Evolutionary conservation across 2,113 vertebrate species (phyloP), one percentile per base, ranked within the genome.

Genomic region (Penelope pileata): DNA sequence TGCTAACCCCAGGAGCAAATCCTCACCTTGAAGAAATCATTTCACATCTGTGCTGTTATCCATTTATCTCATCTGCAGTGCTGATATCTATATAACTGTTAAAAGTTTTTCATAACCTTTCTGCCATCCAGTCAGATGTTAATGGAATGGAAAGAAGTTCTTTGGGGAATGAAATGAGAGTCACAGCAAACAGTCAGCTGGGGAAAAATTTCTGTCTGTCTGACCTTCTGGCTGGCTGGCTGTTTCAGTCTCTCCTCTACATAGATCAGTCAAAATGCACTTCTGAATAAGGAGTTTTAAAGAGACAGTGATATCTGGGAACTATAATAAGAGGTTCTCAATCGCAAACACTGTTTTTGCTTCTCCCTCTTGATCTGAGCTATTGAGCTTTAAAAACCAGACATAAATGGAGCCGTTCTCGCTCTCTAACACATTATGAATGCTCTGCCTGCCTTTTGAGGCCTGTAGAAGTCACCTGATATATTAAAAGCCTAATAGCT

Each of bases 101-200:
- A 30, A 81, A 73, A 73, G 54, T 69, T 82, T 83, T 67, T 80
- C 81, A 62, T 83, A 93, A 92, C 2, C 3, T 76, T 94, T 80
- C 54, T 90, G 63, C 59, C 47, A 69, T 67, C 40, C 92, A 72
- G 86, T 88, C 59, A 81, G 54, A 83, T 74, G 16, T 67, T 86
- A 93, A 93, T 66, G 59, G 62, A 75, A 93, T 42, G 51, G 64
- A 91, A 92, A 86, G 42, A 86, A 72, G 30, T 63, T 68, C 16
- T 87, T 67, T 81, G 51, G 56, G 79, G 34, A 74, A 86, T 76
- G 27, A 90, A 86, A 36, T n/a, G 16, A 88, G 42, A 86, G 42
- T 67, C 85, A 81, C 1, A 85, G 72, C n/a, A 74, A 91, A 86
- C n/a, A 88, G 70, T 50, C 54, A 83, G 32, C 36, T 67, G 43